phyloP scores from a whole-genome alignment of 2,113 vertebrate species.

The Xiphophorus hellerii region DNA sequence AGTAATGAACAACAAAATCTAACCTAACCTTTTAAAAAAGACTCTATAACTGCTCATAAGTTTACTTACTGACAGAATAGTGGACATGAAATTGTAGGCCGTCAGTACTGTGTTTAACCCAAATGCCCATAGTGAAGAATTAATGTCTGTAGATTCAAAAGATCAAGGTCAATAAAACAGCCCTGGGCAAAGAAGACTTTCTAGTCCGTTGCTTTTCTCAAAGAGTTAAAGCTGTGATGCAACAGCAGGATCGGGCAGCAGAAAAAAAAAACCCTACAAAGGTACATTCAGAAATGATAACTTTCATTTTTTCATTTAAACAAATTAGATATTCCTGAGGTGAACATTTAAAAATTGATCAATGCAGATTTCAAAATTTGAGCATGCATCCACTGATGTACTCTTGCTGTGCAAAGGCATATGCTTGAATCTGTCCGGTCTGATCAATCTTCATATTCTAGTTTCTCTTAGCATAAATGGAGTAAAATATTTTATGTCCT shows the following conservation, averaged over 20 bases:
- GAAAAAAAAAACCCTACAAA: neutral
- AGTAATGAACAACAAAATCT: neutral
- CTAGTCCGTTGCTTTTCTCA: neutral
- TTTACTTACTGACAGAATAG: neutral
- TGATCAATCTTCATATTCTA: neutral
- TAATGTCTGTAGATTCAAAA: neutral
- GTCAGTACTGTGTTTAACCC: no score
- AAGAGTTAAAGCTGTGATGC: neutral
- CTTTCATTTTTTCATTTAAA: neutral
- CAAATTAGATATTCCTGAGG: no score
- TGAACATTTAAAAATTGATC: no score
- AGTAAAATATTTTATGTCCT: neutral
- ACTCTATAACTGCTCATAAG: neutral
- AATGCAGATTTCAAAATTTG: no score
- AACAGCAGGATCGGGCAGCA: neutral
- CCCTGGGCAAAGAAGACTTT: neutral
- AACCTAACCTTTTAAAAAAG: neutral
- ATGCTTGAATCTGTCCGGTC: neutral
- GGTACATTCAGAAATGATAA: neutral
- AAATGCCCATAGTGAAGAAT: neutral
- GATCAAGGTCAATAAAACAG: neutral
- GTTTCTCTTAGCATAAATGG: neutral
- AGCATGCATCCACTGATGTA: neutral
- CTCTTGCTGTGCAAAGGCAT: neutral
- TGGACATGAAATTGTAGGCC: neutral